Conservation (phyloP, 2,888 invertebrate genomes). For the Microdon myrmicae region DNA sequence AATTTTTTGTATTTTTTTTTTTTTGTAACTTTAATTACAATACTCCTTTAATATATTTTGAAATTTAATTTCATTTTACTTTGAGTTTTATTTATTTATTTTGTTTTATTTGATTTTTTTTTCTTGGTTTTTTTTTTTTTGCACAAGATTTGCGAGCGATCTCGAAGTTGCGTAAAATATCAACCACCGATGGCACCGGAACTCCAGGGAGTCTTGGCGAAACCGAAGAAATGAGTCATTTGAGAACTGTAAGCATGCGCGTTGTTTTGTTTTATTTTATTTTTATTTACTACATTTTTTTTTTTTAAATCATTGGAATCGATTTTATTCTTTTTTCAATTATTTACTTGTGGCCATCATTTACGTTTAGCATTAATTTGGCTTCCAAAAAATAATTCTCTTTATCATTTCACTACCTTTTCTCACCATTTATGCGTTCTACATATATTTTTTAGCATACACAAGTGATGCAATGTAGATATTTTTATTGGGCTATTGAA, state of each 20-base stretch:
- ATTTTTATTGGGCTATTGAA: no score
- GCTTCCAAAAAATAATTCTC: no score
- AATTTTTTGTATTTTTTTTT: conserved; percentile 27
- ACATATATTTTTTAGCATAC: no score
- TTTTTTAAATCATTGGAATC: conserved; percentile 7
- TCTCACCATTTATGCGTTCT: no score
- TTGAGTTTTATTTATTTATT: conserved; percentile 28
- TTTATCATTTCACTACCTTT: no score
- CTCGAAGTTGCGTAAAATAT: conserved; percentile 34
- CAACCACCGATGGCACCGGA: conserved; percentile 51
- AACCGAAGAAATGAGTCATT: conserved; percentile 65
- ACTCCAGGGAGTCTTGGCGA: conserved; percentile 55
- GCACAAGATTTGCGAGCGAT: conserved; percentile 22
- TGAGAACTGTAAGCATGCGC: conserved; percentile 66
- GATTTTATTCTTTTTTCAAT: conserved; percentile 22
- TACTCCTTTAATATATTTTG: conserved; percentile 32
- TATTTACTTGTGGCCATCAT: conserved; percentile 1
- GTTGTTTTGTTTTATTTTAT: conserved; percentile 47
- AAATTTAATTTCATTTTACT: conserved; percentile 18
- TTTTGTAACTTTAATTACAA: conserved; percentile 15
- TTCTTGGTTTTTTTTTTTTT: conserved; percentile 15
- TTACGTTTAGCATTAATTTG: conserved; percentile 1
- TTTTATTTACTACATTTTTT: conserved; percentile 36
- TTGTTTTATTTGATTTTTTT: conserved; percentile 3
- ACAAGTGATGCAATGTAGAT: no score